Base-by-base conservation (phyloP, 2,888 invertebrate species). In the Aphelenchoides bicaudatus region DNA sequence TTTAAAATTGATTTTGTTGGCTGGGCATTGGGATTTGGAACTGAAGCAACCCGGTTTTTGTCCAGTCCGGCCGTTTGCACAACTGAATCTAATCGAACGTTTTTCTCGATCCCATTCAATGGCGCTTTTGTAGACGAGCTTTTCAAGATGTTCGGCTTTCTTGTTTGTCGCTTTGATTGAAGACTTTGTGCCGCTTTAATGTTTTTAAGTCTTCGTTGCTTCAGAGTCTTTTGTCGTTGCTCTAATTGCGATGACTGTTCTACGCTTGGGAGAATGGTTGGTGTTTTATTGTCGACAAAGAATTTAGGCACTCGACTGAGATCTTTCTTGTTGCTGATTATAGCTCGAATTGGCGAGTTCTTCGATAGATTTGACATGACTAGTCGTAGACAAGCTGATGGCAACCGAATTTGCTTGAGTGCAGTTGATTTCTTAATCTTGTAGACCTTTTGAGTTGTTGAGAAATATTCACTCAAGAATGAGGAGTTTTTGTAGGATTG, bases 11-110 rank as follows among this genome's bases (percentile, higher is more conserved):
- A 43, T 25, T 43, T 43, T 8, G 8, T 21, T 25, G 43, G 43
- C 23, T 43, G 43, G 23, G 43, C 43, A n/a, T 43, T 43, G 6
- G 43, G 43, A 43, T 43, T 43, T 8, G 43, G 43, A 43, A 25
- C 25, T 10, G 16, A 25, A 6, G 43, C 16, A n/a, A n/a, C n/a
- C n/a, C n/a, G n/a, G n/a, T n/a, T n/a, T n/a, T n/a, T n/a, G n/a
- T n/a, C n/a, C n/a, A n/a, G n/a, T 6, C 43, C 43, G 23, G 43
- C 16, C 16, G 43, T 8, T 8, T 10, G 10, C 10, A 21, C n/a
- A 19, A n/a, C 23, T 6, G 43, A 19, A 43, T 43, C 25, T 25
- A 43, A 6, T 8, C 43, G 43, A 43, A 43, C 43, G 16, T 8
- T 43, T n/a, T 43, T 43, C 6, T 6, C 43, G 43, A 43, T 43